Evolutionary conservation across 2,113 vertebrate species (phyloP).

Genomic region (Cyprinodon brontotheroides): DNA sequence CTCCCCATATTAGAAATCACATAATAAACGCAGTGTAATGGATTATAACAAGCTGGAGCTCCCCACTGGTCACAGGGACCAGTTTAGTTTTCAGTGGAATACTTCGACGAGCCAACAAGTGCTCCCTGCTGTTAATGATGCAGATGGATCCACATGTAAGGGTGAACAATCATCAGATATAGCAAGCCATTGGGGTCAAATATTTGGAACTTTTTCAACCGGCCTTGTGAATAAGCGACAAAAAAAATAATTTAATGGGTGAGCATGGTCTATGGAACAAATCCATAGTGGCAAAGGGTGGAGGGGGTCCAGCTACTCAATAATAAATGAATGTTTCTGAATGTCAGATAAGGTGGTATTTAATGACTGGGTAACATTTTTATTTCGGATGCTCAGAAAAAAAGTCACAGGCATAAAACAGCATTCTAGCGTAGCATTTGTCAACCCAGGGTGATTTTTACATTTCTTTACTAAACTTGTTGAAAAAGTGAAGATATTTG

Average conservation of each 20-base stretch:
- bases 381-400: neutral
- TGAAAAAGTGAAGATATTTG: neutral
- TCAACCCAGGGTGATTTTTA: neutral
- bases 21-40: slow-evolving; percentile 33
- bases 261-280: neutral
- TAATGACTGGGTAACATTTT: neutral
- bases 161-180: neutral
- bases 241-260: neutral
- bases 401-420: neutral
- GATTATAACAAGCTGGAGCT: slow-evolving; percentile 39
- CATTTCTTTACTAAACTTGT: neutral
- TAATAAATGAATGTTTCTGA: neutral
- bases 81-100: slow-evolving; percentile 20
- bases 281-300: neutral
- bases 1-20: slow-evolving; percentile 24
- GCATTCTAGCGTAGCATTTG: neutral
- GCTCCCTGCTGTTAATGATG: neutral
- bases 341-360: neutral
- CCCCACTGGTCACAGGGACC: slow-evolving; percentile 31
- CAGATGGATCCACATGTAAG: neutral
- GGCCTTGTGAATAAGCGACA: neutral
- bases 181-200: neutral
- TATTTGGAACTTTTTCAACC: neutral
- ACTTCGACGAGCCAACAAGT: slow-evolving; percentile 8
- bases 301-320: neutral